Evolutionary conservation across 2,888 invertebrate species (phyloP).

Genomic region (Eupithecia insigniata): DNA sequence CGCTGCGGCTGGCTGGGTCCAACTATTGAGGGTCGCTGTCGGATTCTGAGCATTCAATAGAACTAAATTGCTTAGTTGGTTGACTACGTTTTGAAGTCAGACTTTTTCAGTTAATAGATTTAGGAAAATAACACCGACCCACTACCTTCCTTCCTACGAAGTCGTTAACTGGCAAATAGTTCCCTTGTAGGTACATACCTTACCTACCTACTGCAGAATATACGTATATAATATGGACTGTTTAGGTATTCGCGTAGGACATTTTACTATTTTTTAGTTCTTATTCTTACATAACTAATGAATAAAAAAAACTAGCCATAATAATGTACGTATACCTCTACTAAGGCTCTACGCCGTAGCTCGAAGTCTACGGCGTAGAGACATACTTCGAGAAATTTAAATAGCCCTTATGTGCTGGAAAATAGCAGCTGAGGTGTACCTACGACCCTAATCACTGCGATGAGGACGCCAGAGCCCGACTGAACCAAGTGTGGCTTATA

Average conservation of each 20-base stretch:
- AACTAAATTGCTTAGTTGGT: constrained; percentile 17
- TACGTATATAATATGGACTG: too few species aligned
- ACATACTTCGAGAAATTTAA: constrained; percentile 6
- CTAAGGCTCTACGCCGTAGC: not conserved
- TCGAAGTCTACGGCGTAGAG: constrained; percentile 3
- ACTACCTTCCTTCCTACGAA: not conserved
- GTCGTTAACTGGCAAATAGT: not conserved
- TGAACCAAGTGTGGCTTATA: constrained; percentile 48
- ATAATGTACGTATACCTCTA: not conserved
- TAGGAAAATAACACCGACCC: not conserved
- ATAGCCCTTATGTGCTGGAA: not conserved
- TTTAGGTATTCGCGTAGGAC: not conserved
- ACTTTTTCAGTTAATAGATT: constrained; percentile 4
- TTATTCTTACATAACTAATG: not conserved
- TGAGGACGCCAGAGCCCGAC: constrained; percentile 47
- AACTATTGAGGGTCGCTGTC: constrained; percentile 22
- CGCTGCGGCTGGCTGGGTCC: constrained; percentile 3
- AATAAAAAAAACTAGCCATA: not conserved
- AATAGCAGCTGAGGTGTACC: constrained; percentile 13
- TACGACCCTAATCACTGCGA: constrained; percentile 53
- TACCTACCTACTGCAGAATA: too few species aligned
- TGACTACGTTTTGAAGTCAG: not conserved
- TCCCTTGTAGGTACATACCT: not conserved
- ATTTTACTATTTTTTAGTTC: not conserved
- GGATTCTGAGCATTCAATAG: constrained; percentile 41